Percentiles rank a stretch among this genome's conserved stretches.
These are phyloP conservation scores for Sinhomidia bicolor DNA, from an alignment of 2,888 invertebrate genomes.

Conservation along the genomic window DNA sequence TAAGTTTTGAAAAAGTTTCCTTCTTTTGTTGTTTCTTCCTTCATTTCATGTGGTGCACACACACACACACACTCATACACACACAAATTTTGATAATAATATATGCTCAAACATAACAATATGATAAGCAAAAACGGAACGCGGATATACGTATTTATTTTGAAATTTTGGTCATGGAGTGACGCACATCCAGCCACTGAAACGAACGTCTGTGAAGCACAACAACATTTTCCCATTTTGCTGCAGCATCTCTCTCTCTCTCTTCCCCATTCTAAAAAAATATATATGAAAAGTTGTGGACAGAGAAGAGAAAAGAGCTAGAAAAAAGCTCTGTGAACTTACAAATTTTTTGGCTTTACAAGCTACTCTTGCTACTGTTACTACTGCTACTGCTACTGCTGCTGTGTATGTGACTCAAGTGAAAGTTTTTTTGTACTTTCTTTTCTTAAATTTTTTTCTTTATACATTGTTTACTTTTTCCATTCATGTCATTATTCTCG, in stretches of 20 bases:
- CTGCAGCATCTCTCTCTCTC: background rate
- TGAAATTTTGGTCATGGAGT: conserved; percentile 42
- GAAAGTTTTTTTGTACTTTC: conserved; percentile 8
- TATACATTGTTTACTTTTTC: conserved; percentile 50
- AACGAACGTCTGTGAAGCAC: conserved; percentile 12
- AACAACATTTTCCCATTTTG: conserved; percentile 7
- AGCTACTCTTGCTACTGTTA: background rate
- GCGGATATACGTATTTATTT: conserved; percentile 29
- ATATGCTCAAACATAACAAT: background rate
- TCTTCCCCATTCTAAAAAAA: background rate
- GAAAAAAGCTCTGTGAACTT: conserved; percentile 16
- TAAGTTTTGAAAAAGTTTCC: conserved; percentile 9
- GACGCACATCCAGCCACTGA: conserved; percentile 40
- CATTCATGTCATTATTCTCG: conserved; percentile 16
- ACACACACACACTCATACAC: background rate
- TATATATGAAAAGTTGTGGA: conserved; percentile 11
- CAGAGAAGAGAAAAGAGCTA: background rate
- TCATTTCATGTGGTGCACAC: conserved; percentile 9
- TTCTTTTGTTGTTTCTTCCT: background rate
- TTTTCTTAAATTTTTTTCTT: background rate
- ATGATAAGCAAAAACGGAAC: background rate
- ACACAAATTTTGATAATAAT: background rate
- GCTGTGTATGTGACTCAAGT: background rate
- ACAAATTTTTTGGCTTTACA: conserved; percentile 1
- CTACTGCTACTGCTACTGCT: background rate